Base-by-base conservation (phyloP, 2,888 invertebrate genomes). In the Zelleria hepariella region DNA sequence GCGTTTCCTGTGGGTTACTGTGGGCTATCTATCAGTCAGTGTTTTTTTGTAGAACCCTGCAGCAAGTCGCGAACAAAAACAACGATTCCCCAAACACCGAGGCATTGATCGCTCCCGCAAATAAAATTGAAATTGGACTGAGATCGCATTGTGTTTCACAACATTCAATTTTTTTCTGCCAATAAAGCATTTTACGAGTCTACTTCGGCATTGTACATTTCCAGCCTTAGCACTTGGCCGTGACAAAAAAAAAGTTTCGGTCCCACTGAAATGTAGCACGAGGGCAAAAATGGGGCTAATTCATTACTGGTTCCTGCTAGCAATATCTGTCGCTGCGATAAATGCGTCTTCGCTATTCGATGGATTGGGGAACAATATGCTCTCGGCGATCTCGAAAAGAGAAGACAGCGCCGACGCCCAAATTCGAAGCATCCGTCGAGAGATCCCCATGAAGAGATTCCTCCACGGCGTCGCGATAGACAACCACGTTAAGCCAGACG, bases 141-240 rank as follows among this genome's bases (percentile, higher is more conserved):
- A 10, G 25, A 26, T 25, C 7, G n/a, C n/a, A 53, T 23, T 15
- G n/a, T 53, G 25, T 54, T 25, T 54, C 54, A 18, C 18, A 54
- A 54, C 18, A 54, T 54, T 54, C 15, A 4, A 54, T 27, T 54
- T 18, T 23, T 53, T 25, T n/a, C n/a, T 8, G 51, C 51, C 32
- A 51, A 51, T 51, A 53, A 53, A 53, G 26, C 24, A 54, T 20
- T 54, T 54, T 54, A 54, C 24, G 54, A 54, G n/a, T 26, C 4
- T 21, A 51, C 51, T 51, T 23, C 21, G 20, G 20, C 20, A 10
- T 51, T 10, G 51, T 21, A 51, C 49, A 18, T 10, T 8, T 51
- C 23, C 10, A 51, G 21, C 51, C 20, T 51, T 10, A 23, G 5
- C 5, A 23, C 51, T 21, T 51, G 20, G 51, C 5, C 10, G 10